phyloP scores from a whole-genome alignment of 2,888 invertebrate species.

The Callinectes sapidus region DNA sequence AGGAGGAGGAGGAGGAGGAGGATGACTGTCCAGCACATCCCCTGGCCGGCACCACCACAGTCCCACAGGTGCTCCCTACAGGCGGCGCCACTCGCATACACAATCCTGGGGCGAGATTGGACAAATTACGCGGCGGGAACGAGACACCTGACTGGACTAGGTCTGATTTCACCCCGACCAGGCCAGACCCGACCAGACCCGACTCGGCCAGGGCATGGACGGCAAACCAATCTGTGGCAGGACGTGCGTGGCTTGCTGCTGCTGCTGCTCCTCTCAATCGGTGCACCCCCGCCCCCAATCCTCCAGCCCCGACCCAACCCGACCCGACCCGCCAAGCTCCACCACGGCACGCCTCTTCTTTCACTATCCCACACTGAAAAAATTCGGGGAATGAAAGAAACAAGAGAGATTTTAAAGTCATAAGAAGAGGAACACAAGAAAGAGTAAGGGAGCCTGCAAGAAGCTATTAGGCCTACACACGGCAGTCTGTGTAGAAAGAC shows the following conservation, averaged over 20 bases:
- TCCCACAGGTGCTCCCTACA: not conserved
- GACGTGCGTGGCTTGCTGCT: not conserved
- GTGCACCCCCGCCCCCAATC: not conserved
- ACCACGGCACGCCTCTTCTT: not conserved
- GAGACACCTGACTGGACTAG: conserved; percentile 10
- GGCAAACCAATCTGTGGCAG: not conserved
- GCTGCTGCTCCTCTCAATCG: not conserved
- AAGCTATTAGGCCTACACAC: too few species aligned
- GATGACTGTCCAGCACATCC: too few species aligned
- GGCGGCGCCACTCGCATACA: not conserved
- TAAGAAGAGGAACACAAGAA: too few species aligned
- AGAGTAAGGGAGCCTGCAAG: too few species aligned
- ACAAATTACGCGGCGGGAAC: not conserved
- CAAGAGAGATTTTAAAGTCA: not conserved
- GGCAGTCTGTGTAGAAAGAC: too few species aligned
- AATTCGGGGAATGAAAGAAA: not conserved
- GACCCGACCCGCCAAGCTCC: too few species aligned
- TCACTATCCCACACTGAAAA: not conserved
- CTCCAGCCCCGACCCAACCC: too few species aligned
- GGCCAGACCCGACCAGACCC: too few species aligned
- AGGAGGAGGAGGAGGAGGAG: not conserved
- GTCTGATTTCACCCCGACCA: not conserved
- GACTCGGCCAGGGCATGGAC: not conserved
- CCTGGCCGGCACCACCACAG: not conserved
- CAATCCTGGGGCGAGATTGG: not conserved